Evolutionary conservation across 2,113 vertebrate species (phyloP), one percentile per base, ranked within the genome.

Genomic region (Paramormyrops kingsleyae): DNA sequence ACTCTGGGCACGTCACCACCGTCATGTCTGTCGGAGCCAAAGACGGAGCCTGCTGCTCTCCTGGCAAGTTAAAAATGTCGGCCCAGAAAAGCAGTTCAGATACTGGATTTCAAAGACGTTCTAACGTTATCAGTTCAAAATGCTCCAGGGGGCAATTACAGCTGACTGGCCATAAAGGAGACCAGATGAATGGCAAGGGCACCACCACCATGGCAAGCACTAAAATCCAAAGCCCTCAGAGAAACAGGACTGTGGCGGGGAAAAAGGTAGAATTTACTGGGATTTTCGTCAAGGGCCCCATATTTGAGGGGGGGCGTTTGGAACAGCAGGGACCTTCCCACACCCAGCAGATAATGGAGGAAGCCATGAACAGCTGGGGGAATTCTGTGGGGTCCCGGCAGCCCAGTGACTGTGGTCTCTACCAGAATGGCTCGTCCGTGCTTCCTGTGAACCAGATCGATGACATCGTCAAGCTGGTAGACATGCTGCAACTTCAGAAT

Each of bases 291-390:
- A 95, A 94, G 93, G 0, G 66, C 31, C 4, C 17, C 49, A 52
- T 12, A 7, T 44, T 90, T n/a, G 47, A 90, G 2, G 85, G 70
- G 47, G 66, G 47, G 3, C 9, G 27, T 59, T 39, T 56, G 49
- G 46, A 42, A 47, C 27, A 27, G 21, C 24, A n/a, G 19, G 19
- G 83, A n/a, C 42, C 39, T 47, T 47, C 19, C 42, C 8, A 84
- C n/a, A 97, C 97, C 91, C 96, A 96, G 74, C 96, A 96, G 89
- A 96, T 96, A 93, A 97, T 97, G 92, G 95, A 97, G 94, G 97
- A 96, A 92, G 94, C 96, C 92, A 91, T 97, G 93, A 96, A 95
- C 94, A 95, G 92, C 89, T 97, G 96, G 89, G 96, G 96, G 90
- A 93, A 93, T 89, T 92, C 95, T 47, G 91, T 2, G 17, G 88